Evolutionary conservation across 2,888 invertebrate species (phyloP), one percentile per base, ranked within the genome.

Genomic region (Sinohyriopsis cumingii): DNA sequence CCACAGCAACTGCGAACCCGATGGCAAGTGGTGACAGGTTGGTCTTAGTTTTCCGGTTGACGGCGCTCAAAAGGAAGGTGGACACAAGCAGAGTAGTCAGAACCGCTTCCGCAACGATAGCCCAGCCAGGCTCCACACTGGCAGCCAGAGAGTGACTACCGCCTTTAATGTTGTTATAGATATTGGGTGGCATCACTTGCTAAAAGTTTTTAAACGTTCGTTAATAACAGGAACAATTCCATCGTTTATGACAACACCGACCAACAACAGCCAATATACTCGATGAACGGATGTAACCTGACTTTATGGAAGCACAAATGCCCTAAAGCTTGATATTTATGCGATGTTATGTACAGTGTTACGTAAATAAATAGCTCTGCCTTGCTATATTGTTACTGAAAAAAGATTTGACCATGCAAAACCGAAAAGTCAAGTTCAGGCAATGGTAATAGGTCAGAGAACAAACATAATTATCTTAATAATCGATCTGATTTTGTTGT

Each of bases 1-100:
- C 88, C 6, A 87, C 89, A n/a, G 82, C 71, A 4, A 90, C 86
- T 0, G 89, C 87, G 55, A 90, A 82, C n/a, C 90, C 90, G 55
- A 90, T 90, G 20, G 88, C 89, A 5, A 90, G 74, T 3, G 90
- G 89, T 12, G 88, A 89, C n/a, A 90, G 72, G 0, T 63, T 65
- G 1, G 82, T 72, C 64, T 83, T 82, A 25, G 75, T 84, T 62
- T 79, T 75, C 7, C 79, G 75, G 74, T 91, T 90, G 1, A 90
- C 87, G 4, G 90, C 90, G 2, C 87, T 81, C 75, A 88, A 72
- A 5, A 91, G 82, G 24, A 90, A 88, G 0, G 88, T 86, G 22
- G 87, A 84, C 5, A 90, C 88, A 15, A 91, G 77, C 6, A 86
- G 69, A 0, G 77, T 73, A 0, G 86, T 86, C 33, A 86, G 68